These are phyloP conservation scores for Abrostola tripartita DNA, from an alignment of 2,888 invertebrate genomes.

Conservation along the genomic window DNA sequence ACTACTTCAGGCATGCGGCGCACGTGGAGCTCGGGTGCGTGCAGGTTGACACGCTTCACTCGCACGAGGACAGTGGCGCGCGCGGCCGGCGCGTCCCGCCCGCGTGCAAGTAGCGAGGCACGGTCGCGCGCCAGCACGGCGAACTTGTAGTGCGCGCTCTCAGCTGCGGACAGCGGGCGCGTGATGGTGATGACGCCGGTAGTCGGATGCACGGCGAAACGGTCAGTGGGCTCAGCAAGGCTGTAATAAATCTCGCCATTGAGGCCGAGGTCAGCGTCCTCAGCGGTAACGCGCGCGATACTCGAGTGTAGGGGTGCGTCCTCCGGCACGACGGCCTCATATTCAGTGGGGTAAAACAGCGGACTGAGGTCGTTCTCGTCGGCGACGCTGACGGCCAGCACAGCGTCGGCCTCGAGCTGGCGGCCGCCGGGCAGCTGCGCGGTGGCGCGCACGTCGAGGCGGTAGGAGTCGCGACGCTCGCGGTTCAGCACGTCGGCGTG, in stretches of 20 bases:
- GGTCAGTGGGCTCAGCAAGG: slow-evolving; percentile 93
- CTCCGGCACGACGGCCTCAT: slow-evolving; percentile 95
- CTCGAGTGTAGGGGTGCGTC: slow-evolving; percentile 95
- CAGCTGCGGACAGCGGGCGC: slow-evolving; percentile 92
- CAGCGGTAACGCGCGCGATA: slow-evolving; percentile 94
- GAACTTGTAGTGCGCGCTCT: slow-evolving; percentile 91
- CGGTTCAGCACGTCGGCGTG: slow-evolving; percentile 96
- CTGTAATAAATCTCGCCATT: slow-evolving; percentile 99
- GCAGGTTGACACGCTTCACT: slow-evolving; percentile 94
- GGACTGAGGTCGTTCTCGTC: slow-evolving; percentile 98
- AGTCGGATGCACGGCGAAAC: slow-evolving; percentile 97
- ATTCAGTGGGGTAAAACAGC: slow-evolving; percentile 96
- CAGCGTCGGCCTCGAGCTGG: slow-evolving; percentile 91
- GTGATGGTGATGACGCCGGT: slow-evolving; percentile 96
- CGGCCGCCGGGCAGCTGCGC: slow-evolving; percentile 88
- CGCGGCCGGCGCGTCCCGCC: slow-evolving; percentile 90
- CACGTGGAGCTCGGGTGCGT: slow-evolving; percentile 94
- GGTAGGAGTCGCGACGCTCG: slow-evolving; percentile 95
- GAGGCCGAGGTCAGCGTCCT: slow-evolving; percentile 98
- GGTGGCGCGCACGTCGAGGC: slow-evolving; percentile 91
- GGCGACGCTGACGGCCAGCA: slow-evolving; percentile 91
- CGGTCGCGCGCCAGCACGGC: slow-evolving; percentile 95
- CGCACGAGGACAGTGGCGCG: slow-evolving; percentile 93
- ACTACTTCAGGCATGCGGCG: slow-evolving; percentile 93
- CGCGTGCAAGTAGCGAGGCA: slow-evolving; percentile 89